phyloP scores from a whole-genome alignment of 2,888 invertebrate genomes.

The Apotomis capreana region DNA sequence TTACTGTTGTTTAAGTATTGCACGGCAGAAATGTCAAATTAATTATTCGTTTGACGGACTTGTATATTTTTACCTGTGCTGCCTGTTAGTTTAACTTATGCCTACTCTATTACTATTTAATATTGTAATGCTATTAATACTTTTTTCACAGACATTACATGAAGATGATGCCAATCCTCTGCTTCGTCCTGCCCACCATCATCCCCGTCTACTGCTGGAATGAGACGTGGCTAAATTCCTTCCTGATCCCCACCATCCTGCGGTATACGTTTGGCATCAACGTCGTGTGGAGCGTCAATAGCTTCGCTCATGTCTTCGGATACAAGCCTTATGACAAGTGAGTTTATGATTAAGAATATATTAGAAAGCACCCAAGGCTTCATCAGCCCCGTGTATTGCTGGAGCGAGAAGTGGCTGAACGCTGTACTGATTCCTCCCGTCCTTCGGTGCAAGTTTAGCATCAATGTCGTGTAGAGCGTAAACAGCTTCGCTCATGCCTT shows the following conservation, averaged over 20 bases:
- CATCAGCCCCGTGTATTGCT: too few species aligned
- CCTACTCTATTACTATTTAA: not conserved
- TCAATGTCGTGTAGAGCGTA: too few species aligned
- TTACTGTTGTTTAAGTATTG: too few species aligned
- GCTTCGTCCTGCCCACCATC: slow-evolving; percentile 91
- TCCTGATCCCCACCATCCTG: slow-evolving; percentile 89
- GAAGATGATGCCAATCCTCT: slow-evolving; percentile 88
- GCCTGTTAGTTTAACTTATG: too few species aligned
- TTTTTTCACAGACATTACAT: slow-evolving; percentile 85
- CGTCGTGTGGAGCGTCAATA: slow-evolving; percentile 96
- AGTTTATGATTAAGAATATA: slow-evolving; percentile 50
- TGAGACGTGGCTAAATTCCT: slow-evolving; percentile 88
- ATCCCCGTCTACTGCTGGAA: slow-evolving; percentile 91
- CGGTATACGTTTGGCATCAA: slow-evolving; percentile 92
- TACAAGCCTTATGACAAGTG: slow-evolving; percentile 94
- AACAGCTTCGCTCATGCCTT: too few species aligned
- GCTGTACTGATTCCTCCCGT: too few species aligned
- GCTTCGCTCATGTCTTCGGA: slow-evolving; percentile 95
- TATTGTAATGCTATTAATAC: not conserved
- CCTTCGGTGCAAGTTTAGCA: too few species aligned
- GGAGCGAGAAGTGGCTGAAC: too few species aligned
- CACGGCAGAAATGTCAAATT: too few species aligned
- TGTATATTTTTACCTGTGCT: too few species aligned
- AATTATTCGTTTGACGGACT: too few species aligned
- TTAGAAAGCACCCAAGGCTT: too few species aligned